Evolutionary conservation across 2,113 vertebrate species (phyloP).

Genomic region (Hippocampus comes): DNA sequence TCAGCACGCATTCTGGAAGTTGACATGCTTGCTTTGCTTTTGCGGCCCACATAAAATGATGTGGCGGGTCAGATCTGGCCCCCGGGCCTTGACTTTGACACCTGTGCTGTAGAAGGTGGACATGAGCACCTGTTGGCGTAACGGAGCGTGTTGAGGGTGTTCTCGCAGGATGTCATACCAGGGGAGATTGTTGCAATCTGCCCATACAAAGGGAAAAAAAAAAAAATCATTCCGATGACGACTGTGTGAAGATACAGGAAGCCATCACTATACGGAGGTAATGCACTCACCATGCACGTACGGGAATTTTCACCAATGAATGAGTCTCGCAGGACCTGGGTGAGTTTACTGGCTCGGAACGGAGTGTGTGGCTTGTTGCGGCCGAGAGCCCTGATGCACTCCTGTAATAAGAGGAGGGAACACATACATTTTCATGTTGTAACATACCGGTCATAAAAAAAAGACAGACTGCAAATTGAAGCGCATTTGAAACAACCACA

Average conservation of each 20-base stretch:
- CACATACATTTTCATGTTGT: not conserved
- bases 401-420: conserved; percentile 68
- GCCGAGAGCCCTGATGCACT: conserved; percentile 96
- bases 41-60: too few relatives aligned
- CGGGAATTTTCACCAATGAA: conserved; percentile 98
- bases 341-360: conserved; percentile 98
- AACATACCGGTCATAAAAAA: too few relatives aligned
- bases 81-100: not conserved
- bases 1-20: too few relatives aligned
- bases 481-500: too few relatives aligned
- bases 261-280: not conserved
- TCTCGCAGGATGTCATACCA: conserved; percentile 98
- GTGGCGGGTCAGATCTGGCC: too few relatives aligned
- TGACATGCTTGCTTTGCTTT: too few relatives aligned
- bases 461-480: too few relatives aligned
- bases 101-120: not conserved
- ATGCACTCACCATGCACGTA: conserved; percentile 89
- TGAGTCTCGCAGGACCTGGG: conserved; percentile 96
- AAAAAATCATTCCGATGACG: not conserved
- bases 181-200: conserved; percentile 98
- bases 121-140: conserved; percentile 92
- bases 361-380: conserved; percentile 96
- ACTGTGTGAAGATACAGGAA: not conserved
- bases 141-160: conserved; percentile 95
- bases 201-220: not conserved